Percentiles rank a stretch among this genome's conserved stretches.
Conservation (phyloP, 2,888 invertebrate genomes). For the Heliconius hortense region DNA sequence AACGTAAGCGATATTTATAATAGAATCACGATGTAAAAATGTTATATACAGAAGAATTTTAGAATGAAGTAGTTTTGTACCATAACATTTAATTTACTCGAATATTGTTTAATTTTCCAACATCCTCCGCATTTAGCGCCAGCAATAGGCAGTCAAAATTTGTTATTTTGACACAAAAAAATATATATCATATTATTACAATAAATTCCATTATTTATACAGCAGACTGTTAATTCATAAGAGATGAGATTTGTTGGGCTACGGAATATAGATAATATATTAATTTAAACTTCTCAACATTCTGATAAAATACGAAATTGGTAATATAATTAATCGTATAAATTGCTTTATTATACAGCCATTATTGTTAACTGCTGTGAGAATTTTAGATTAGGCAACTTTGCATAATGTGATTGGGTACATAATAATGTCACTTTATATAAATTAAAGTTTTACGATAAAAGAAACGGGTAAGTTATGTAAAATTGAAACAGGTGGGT, state of each 20-base stretch:
- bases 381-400: conserved; percentile 24
- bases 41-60: too few species aligned
- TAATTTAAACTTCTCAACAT: conserved; percentile 23
- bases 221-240: background rate
- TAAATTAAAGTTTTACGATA: conserved; percentile 1
- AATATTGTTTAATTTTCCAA: too few species aligned
- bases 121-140: too few species aligned
- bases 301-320: conserved; percentile 27
- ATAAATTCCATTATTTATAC: background rate
- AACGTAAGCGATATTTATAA: background rate
- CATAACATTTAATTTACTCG: too few species aligned
- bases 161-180: background rate
- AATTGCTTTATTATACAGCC: conserved; percentile 33
- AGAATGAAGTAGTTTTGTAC: too few species aligned
- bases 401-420: conserved; percentile 21
- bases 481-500: background rate
- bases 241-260: background rate
- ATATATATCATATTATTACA: background rate
- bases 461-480: background rate
- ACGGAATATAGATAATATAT: conserved; percentile 22
- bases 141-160: too few species aligned
- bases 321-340: conserved; percentile 37
- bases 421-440: conserved; percentile 6
- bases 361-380: conserved; percentile 22
- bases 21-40: too few species aligned